Conservation (phyloP, 2,888 invertebrate genomes). For the Gasteruption jaculator region DNA sequence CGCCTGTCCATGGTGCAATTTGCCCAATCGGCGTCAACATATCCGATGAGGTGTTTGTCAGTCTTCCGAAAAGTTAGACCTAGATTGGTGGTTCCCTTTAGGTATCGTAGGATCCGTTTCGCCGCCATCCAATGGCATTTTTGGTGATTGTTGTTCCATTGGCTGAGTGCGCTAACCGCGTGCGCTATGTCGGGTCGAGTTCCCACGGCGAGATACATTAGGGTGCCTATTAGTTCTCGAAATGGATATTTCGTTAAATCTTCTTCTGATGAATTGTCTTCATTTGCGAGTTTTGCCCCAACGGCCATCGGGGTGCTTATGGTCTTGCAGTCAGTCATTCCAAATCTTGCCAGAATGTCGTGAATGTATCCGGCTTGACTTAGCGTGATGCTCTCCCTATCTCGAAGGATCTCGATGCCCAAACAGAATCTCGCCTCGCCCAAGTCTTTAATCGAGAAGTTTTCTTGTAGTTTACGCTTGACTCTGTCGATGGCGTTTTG, state of each 20-base stretch:
- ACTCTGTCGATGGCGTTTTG: conserved; percentile 1
- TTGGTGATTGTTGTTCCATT: conserved; percentile 20
- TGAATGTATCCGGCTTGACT: conserved; percentile 17
- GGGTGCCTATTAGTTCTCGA: conserved; percentile 23
- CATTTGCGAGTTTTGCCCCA: background rate
- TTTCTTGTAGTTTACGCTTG: conserved; percentile 9
- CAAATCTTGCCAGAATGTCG: conserved; percentile 20
- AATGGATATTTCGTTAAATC: conserved; percentile 11
- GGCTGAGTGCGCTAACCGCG: conserved; percentile 21
- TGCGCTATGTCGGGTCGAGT: too few species aligned
- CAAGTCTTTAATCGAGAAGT: conserved; percentile 22
- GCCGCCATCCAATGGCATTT: conserved; percentile 30
- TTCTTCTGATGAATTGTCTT: background rate
- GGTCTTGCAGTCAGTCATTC: conserved; percentile 20
- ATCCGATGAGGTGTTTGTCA: conserved; percentile 20
- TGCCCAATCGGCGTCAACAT: conserved; percentile 30
- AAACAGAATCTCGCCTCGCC: conserved; percentile 22
- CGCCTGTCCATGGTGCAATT: conserved; percentile 18
- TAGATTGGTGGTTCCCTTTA: conserved; percentile 19
- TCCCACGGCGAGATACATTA: conserved; percentile 22
- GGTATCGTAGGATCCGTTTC: too few species aligned
- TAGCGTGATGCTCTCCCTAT: conserved; percentile 9
- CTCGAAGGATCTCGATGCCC: conserved; percentile 23
- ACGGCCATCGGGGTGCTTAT: conserved; percentile 18
- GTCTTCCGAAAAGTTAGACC: conserved; percentile 22